Evolutionary conservation across 2,888 invertebrate species (phyloP).

Genomic region (Tenthredo notha): DNA sequence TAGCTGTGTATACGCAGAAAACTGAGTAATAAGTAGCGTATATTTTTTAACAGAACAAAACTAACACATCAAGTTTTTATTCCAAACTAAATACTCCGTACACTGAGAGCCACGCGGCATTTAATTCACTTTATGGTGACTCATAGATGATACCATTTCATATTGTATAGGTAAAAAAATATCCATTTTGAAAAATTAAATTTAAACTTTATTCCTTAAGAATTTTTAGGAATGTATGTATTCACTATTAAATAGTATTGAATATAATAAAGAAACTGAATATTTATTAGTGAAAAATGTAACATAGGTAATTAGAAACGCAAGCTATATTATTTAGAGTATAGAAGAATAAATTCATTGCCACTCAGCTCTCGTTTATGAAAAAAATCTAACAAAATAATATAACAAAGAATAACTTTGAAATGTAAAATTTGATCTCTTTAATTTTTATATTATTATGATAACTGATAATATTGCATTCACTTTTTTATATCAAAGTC

Average conservation of each 20-base stretch:
- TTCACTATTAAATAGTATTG: constrained; percentile 4
- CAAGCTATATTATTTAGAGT: constrained; percentile 66
- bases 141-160: background rate
- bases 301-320: constrained; percentile 58
- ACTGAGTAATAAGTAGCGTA: background rate
- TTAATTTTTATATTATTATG: background rate
- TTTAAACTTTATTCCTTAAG: background rate
- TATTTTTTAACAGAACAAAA: background rate
- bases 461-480: background rate
- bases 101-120: background rate
- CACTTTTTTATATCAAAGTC: constrained; percentile 48
- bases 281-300: background rate
- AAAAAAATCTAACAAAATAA: background rate
- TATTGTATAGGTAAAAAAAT: background rate
- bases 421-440: background rate
- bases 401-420: background rate
- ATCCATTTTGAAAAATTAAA: background rate
- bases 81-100: background rate
- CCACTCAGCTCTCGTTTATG: background rate
- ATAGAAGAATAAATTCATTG: background rate
- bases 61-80: background rate
- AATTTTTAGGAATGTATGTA: constrained; percentile 25
- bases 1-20: constrained; percentile 9
- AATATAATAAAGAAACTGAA: background rate
- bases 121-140: background rate